These are phyloP conservation scores for Podocnemis expansa DNA, from an alignment of 2,113 vertebrate species.

Conservation along the genomic window DNA sequence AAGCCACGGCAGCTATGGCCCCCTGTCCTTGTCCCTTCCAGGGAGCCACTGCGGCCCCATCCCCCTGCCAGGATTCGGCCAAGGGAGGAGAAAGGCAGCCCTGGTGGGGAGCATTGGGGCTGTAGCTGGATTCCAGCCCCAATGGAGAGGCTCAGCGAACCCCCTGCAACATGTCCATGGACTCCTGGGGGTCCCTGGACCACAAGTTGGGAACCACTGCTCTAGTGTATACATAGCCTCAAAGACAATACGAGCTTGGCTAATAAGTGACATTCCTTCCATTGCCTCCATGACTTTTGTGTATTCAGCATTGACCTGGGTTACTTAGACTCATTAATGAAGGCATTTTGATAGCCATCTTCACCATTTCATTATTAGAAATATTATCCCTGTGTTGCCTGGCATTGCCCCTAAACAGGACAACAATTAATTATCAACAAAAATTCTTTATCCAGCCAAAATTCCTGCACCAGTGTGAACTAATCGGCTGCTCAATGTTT, in stretches of 20 bases:
- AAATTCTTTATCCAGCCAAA: constrained; percentile 35
- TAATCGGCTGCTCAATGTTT: constrained; percentile 2
- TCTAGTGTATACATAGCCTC: background rate
- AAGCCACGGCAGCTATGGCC: too few relatives aligned
- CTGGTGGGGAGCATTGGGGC: too few relatives aligned
- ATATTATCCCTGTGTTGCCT: background rate
- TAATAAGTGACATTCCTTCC: constrained; percentile 68
- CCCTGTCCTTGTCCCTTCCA: too few relatives aligned
- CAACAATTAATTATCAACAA: constrained; percentile 45
- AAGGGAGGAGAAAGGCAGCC: too few relatives aligned
- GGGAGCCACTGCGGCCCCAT: too few relatives aligned
- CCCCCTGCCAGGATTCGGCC: too few relatives aligned
- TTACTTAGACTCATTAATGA: background rate
- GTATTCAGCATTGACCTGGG: constrained; percentile 9
- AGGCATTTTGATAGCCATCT: constrained; percentile 2
- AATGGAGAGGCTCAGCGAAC: too few relatives aligned
- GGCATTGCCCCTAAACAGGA: constrained; percentile 1
- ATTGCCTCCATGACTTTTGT: constrained; percentile 32
- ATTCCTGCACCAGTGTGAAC: constrained; percentile 7
- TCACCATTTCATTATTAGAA: background rate
- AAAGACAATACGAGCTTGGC: constrained; percentile 34
- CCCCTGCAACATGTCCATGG: too few relatives aligned
- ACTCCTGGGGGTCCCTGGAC: too few relatives aligned
- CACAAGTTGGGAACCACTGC: too few relatives aligned
- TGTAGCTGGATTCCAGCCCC: too few relatives aligned